Percentiles rank a stretch among this genome's conserved stretches.
Evolutionary conservation across 2,113 vertebrate genomes (phyloP).

Genomic region (Paraplagusia blochii): DNA sequence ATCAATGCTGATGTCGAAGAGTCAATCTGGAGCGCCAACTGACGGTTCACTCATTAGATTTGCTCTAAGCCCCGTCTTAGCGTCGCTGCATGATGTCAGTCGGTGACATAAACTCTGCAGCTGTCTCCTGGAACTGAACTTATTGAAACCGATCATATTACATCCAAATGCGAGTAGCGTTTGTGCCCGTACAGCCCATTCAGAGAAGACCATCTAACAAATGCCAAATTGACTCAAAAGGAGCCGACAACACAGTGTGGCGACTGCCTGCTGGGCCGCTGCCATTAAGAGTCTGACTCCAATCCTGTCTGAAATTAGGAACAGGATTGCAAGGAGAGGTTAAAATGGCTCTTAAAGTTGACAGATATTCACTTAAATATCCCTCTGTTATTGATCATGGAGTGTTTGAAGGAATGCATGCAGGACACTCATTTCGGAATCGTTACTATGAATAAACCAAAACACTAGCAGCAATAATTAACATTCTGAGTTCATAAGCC

Average conservation of each 20-base stretch:
- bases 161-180: slow-evolving; percentile 55
- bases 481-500: too few species aligned
- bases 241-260: slow-evolving; percentile 29
- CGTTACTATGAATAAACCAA: too few species aligned
- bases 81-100: slow-evolving; percentile 64
- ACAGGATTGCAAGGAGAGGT: background rate
- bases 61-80: slow-evolving; percentile 60
- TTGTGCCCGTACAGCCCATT: slow-evolving; percentile 42
- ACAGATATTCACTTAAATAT: background rate
- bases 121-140: slow-evolving; percentile 67
- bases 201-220: slow-evolving; percentile 36
- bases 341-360: slow-evolving; percentile 2
- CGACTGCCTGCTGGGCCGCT: background rate
- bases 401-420: too few species aligned
- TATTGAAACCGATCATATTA: slow-evolving; percentile 71
- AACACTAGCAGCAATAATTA: too few species aligned
- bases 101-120: slow-evolving; percentile 70
- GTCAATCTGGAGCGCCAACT: slow-evolving; percentile 39
- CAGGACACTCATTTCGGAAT: too few species aligned
- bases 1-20: slow-evolving; percentile 37
- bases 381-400: background rate
- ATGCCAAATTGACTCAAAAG: slow-evolving; percentile 37
- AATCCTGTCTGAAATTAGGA: slow-evolving; percentile 7
- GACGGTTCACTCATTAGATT: slow-evolving; percentile 64
- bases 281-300: slow-evolving; percentile 1